Percentiles rank a stretch among this genome's conserved stretches.
Evolutionary conservation across 2,888 invertebrate genomes (phyloP).

Genomic region (Lamellibrachia satsuma): DNA sequence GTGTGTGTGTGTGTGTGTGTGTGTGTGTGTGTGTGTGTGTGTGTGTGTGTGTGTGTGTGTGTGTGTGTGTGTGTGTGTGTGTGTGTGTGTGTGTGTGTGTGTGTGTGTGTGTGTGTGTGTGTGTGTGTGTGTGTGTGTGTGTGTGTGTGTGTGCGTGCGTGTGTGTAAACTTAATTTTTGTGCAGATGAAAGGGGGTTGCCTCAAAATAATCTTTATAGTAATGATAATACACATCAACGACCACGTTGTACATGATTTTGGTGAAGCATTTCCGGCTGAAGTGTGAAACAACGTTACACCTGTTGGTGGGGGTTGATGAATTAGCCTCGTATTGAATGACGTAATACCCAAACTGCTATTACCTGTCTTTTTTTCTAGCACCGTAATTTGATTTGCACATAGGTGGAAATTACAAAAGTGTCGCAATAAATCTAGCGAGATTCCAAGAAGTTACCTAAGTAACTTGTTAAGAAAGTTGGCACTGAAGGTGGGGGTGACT

Average conservation of each 20-base stretch:
- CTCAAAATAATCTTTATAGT: background rate
- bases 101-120: too few relatives aligned
- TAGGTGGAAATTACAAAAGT: background rate
- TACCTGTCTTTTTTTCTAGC: background rate
- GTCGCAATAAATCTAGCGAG: background rate
- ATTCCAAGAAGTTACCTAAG: conserved; percentile 3
- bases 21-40: too few relatives aligned
- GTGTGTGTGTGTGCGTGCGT: too few relatives aligned
- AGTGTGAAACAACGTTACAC: background rate
- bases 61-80: too few relatives aligned
- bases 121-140: too few relatives aligned
- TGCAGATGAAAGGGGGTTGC: background rate
- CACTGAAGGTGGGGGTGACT: background rate
- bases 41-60: too few relatives aligned
- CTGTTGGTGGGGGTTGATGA: background rate
- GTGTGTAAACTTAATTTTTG: background rate
- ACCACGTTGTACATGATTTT: background rate
- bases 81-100: too few relatives aligned
- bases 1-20: too few relatives aligned
- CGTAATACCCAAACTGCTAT: background rate
- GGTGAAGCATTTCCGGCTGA: background rate
- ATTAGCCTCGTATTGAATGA: background rate
- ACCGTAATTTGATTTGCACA: background rate
- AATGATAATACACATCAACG: background rate
- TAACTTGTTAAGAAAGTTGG: background rate